Evolutionary conservation across 2,113 vertebrate species (phyloP).

Genomic region (Istiophorus platypterus): DNA sequence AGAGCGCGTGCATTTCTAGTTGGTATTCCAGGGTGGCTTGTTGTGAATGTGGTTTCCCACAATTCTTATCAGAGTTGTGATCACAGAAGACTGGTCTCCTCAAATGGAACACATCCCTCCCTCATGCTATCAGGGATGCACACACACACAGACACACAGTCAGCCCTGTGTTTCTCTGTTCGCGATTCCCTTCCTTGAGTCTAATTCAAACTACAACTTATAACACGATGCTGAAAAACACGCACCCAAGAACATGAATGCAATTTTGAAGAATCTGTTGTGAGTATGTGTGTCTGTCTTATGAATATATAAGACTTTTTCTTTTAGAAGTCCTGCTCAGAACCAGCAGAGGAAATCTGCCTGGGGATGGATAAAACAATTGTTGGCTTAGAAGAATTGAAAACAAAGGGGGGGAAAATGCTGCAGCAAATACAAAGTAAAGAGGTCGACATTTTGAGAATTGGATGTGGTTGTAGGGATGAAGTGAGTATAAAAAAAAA

Average conservation of each 20-base stretch:
- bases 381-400: conserved; percentile 64
- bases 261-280: conserved; percentile 80
- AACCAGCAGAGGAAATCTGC: conserved; percentile 63
- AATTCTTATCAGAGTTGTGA: conserved; percentile 81
- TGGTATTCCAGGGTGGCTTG: conserved; percentile 69
- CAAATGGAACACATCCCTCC: conserved; percentile 76
- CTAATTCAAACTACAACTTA: conserved; percentile 80
- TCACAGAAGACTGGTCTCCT: conserved; percentile 78
- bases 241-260: conserved; percentile 65
- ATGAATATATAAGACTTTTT: conserved; percentile 75
- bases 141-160: conserved; percentile 22
- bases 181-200: conserved; percentile 57
- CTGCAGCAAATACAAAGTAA: conserved; percentile 55
- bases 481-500: not conserved
- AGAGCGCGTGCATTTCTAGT: conserved; percentile 50
- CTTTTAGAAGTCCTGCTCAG: conserved; percentile 60
- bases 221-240: conserved; percentile 51
- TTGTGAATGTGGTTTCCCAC: conserved; percentile 74
- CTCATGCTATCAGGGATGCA: conserved; percentile 45
- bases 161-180: conserved; percentile 62
- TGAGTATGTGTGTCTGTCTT: conserved; percentile 68
- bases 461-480: conserved; percentile 22
- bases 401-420: conserved; percentile 53
- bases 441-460: conserved; percentile 65
- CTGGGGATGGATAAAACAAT: conserved; percentile 72